Conservation (phyloP, 2,888 invertebrate species). For the Aleiodes alternator region DNA sequence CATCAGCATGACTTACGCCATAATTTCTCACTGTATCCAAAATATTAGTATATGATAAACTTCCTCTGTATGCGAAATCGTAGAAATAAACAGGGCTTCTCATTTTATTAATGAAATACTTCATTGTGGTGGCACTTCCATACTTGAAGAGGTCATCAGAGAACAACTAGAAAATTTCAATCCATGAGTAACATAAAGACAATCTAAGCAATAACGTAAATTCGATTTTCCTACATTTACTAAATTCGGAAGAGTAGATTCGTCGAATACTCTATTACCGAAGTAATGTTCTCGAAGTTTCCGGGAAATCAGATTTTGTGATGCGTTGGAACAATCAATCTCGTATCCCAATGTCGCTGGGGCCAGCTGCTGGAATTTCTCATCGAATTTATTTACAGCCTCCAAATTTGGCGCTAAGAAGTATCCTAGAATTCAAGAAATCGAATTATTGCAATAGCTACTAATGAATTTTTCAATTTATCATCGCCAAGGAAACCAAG, state of each 20-base stretch:
- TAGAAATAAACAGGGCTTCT: conserved; percentile 81
- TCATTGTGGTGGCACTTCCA: conserved; percentile 80
- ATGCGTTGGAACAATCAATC: conserved; percentile 76
- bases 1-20: conserved; percentile 90
- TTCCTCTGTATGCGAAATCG: conserved; percentile 81
- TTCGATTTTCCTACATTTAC: conserved; percentile 77
- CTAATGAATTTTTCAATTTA: too few species aligned
- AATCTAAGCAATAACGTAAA: background rate
- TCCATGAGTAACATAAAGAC: background rate
- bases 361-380: conserved; percentile 78
- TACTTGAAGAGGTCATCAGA: conserved; percentile 84
- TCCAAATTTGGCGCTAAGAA: conserved; percentile 74
- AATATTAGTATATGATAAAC: conserved; percentile 84
- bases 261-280: conserved; percentile 74
- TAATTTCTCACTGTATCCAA: conserved; percentile 81
- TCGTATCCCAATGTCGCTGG: conserved; percentile 81
- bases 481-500: too few species aligned
- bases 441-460: background rate
- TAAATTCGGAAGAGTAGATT: conserved; percentile 76
- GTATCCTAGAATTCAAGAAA: conserved; percentile 56
- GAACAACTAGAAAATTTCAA: conserved; percentile 78
- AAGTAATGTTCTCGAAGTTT: conserved; percentile 79
- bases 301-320: conserved; percentile 74
- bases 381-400: conserved; percentile 74
- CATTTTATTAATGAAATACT: conserved; percentile 74